Evolutionary conservation across 1,140 invertebrate genomes (phyloP).

Genomic region (Orchesella cincta): DNA sequence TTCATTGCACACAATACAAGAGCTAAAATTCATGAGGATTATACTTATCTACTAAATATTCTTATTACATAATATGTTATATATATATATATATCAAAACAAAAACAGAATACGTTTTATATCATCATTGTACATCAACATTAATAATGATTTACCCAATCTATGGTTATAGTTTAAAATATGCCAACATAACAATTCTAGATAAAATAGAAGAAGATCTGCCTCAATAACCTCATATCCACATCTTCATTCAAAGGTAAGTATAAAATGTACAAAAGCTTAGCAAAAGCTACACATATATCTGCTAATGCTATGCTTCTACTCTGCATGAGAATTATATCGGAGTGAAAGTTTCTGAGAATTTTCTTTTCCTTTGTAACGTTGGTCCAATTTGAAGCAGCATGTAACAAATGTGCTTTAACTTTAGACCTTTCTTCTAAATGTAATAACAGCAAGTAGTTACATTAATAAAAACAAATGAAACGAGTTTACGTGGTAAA

Average conservation of each 20-base stretch:
- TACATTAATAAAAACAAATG: too few relatives aligned
- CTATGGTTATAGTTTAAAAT: background rate
- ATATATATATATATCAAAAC: background rate
- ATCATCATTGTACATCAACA: too few relatives aligned
- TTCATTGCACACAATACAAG: conserved; percentile 3
- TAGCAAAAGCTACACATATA: conserved; percentile 44
- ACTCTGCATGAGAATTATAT: background rate
- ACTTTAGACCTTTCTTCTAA: too few relatives aligned
- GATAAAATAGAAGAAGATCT: conserved; percentile 4
- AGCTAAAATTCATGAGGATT: background rate
- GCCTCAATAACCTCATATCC: background rate
- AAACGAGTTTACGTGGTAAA: background rate
- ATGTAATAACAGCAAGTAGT: too few relatives aligned
- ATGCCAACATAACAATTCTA: background rate
- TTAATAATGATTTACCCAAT: background rate
- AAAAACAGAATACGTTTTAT: background rate
- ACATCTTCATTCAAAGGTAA: conserved; percentile 24
- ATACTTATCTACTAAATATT: background rate
- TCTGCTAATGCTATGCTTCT: too few relatives aligned
- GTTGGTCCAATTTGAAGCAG: background rate
- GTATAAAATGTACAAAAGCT: conserved; percentile 48
- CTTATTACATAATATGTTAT: background rate
- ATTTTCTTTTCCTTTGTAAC: background rate
- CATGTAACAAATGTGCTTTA: too few relatives aligned
- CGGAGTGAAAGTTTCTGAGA: background rate